These are phyloP conservation scores for Corythoichthys intestinalis DNA, from an alignment of 2,113 vertebrate genomes.

Conservation along the genomic window DNA sequence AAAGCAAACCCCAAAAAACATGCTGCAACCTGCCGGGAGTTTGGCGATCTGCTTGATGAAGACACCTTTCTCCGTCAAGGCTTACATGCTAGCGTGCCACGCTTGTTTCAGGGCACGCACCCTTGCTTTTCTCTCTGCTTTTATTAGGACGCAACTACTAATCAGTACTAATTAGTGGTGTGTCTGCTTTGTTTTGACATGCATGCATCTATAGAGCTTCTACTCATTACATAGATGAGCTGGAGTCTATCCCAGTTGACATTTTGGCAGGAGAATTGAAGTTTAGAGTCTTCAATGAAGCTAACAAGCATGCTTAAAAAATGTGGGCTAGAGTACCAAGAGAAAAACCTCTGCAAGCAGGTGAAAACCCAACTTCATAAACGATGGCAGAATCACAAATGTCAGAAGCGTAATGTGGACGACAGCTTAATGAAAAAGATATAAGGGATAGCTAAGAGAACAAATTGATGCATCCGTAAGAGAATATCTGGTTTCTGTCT, in stretches of 20 bases:
- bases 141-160: not conserved
- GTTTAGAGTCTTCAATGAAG: not conserved
- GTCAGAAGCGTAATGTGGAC: too few species aligned
- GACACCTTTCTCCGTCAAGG: slow-evolving; percentile 28
- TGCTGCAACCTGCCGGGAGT: slow-evolving; percentile 46
- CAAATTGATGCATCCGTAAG: not conserved
- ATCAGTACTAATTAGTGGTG: slow-evolving; percentile 18
- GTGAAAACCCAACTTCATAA: too few species aligned
- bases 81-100: slow-evolving; percentile 16
- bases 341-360: too few species aligned
- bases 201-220: not conserved
- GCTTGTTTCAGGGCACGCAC: slow-evolving; percentile 35
- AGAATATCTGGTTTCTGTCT: not conserved
- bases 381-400: too few species aligned
- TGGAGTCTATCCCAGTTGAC: not conserved
- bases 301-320: not conserved
- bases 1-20: slow-evolving; percentile 50
- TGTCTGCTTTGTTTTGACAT: slow-evolving; percentile 4
- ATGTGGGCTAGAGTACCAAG: too few species aligned
- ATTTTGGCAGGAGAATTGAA: not conserved
- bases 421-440: too few species aligned
- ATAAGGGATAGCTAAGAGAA: too few species aligned
- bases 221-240: not conserved
- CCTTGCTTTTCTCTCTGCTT: slow-evolving; percentile 13
- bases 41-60: slow-evolving; percentile 40